Evolutionary conservation across 1,140 invertebrate species (phyloP), one percentile per base, ranked within the genome.

Genomic region (Drosophila triauraria): DNA sequence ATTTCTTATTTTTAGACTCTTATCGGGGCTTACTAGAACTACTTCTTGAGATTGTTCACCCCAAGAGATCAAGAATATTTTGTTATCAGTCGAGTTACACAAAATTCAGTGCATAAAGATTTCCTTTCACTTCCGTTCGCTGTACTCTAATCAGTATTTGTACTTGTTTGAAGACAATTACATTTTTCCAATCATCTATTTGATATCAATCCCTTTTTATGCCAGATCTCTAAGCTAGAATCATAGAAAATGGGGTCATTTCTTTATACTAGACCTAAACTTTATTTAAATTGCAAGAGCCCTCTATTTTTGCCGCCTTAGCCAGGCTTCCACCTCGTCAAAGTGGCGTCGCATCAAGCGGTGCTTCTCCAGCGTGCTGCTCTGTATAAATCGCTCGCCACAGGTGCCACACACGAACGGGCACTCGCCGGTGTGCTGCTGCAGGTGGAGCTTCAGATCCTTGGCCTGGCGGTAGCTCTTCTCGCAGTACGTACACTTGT

Each of bases 311-410:
- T 67, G 67, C 10, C 61, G 46, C 15, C 67, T 67, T 2, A 67
- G 13, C 67, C 61, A 70, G 42, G 69, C 80, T 12, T 87, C 84
- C 4, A 87, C 83, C 43, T 88, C 80, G 48, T 90, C 86, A 12
- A 90, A 90, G 42, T 90, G 85, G 1, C 85, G 82, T 0, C 85
- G 86, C 85, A 90, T 90, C 64, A 91, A 78, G 15, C 85, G 75
- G 35, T 90, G 85, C 50, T 90, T 90, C 43, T 90, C 85, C 23
- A 90, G 65, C 4, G 85, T 74, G n/a, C 70, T 82, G 50, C 82
- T 84, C 46, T 90, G 85, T 13, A 90, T 90, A 2, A 90, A 90
- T 13, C 85, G 86, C 20, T 90, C 85, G 17, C 85, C 85, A 6
- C 85, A 90, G 0, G 85, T 91, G 50, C 82, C 86, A 15, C 85